A percentile compares a stretch with the other conserved stretches of the same genome.
These are phyloP conservation scores for Argyrosomus japonicus DNA, from an alignment of 2,113 vertebrate species.

Conservation along the genomic window DNA sequence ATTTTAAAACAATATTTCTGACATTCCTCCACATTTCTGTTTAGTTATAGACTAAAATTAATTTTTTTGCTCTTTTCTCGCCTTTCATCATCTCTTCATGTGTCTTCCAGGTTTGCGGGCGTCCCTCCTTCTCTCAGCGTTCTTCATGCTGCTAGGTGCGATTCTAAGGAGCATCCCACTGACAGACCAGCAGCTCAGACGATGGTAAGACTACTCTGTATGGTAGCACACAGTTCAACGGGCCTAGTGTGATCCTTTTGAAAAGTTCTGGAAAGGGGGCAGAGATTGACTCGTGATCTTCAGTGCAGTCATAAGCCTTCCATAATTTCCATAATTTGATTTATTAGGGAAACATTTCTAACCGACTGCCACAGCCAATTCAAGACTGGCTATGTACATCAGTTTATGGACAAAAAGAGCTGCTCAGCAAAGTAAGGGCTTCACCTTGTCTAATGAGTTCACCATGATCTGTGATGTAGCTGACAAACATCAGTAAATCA, in stretches of 20 bases:
- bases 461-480: not conserved
- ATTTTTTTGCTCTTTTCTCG: not conserved
- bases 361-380: not conserved
- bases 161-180: conserved; percentile 90
- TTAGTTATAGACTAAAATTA: not conserved
- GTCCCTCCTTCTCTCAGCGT: conserved; percentile 91
- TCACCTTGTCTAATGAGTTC: not conserved
- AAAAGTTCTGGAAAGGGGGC: not conserved
- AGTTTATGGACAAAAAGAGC: not conserved
- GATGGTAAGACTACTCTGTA: conserved; percentile 83
- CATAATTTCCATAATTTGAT: conserved; percentile 15
- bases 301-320: not conserved
- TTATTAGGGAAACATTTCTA: not conserved
- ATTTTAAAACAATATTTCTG: too few relatives aligned
- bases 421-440: not conserved
- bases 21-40: too few relatives aligned
- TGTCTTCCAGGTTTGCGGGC: conserved; percentile 89
- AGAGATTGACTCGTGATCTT: conserved; percentile 4
- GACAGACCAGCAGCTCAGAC: conserved; percentile 85
- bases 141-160: conserved; percentile 93
- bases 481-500: not conserved
- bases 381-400: not conserved
- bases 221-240: not conserved
- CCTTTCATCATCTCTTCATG: not conserved
- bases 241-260: not conserved